A percentile compares a stretch with the other conserved stretches of the same genome.
Evolutionary conservation across 2,113 vertebrate genomes (phyloP).

Genomic region (Numenius arquata): DNA sequence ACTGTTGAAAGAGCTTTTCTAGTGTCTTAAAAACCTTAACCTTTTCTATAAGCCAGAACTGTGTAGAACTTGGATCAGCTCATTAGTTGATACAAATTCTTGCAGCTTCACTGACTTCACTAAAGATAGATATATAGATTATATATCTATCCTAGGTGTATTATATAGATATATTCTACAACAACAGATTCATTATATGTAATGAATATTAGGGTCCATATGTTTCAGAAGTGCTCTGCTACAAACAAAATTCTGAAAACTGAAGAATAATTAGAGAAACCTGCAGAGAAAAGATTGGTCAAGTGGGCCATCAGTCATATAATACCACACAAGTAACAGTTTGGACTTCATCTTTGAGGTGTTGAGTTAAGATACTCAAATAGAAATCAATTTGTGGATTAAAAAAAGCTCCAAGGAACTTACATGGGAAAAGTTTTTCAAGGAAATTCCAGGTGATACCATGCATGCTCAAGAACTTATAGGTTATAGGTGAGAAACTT

Average conservation of each 20-base stretch:
- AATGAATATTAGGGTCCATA: background rate
- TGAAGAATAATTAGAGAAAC: background rate
- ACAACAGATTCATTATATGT: background rate
- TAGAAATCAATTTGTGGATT: background rate
- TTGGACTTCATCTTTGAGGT: background rate
- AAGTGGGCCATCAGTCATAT: accelerated
- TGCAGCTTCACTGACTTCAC: background rate
- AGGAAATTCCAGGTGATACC: background rate
- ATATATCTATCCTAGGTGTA: background rate
- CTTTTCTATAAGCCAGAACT: background rate
- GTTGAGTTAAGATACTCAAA: background rate
- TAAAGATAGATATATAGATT: background rate
- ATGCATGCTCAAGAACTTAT: background rate
- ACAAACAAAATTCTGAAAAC: background rate
- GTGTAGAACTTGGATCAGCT: background rate
- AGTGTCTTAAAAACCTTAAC: background rate
- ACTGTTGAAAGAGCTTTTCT: background rate
- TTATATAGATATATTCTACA: background rate
- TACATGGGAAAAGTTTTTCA: background rate
- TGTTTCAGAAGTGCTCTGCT: background rate
- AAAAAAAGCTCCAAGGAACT: background rate
- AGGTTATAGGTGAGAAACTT: background rate
- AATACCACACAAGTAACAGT: accelerated
- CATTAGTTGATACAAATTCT: background rate
- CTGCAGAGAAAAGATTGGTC: background rate